Evolutionary conservation across 2,888 invertebrate species (phyloP), one percentile per base, ranked within the genome.

Genomic region (Choreutis nemorana): DNA sequence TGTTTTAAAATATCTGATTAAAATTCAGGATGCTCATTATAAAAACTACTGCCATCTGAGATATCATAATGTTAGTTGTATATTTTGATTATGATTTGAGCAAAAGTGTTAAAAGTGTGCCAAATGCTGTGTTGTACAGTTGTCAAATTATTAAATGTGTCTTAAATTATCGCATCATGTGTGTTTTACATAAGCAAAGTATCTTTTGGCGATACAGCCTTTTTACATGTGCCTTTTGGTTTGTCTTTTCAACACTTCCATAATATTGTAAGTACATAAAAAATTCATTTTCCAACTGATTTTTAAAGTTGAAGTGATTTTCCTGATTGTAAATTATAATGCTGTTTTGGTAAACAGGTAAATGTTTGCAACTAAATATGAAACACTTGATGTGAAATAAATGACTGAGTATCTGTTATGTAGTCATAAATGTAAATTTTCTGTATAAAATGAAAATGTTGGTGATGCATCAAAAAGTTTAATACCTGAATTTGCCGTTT

Each of bases 1-100:
- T n/a, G n/a, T n/a, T n/a, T n/a, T n/a, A n/a, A n/a, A n/a, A n/a
- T n/a, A n/a, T n/a, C n/a, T n/a, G n/a, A n/a, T n/a, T 9, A 26
- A 52, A 48, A 55, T 54, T 68, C 70, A 68, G 68, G 64, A 67
- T 72, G 64, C 73, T 75, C 73, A 73, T 75, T 72, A 67, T 72
- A 67, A 56, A 23, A 11, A 23, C n/a, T n/a, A n/a, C 13, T 23
- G 11, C 23, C 23, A 10, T 23, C 23, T 23, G 23, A 11, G 6
- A 9, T 4, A 11, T 23, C 13, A 11, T 7, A n/a, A 12, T 23
- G 8, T 11, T 2, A 11, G 13, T 11, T 23, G 8, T 11, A 8
- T 23, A 23, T 11, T 23, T 23, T n/a, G 6, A 4, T 23, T 23
- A 5, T 11, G n/a, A 35, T 39, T 34, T 47, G 45, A 25, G 16